Evolutionary conservation across 2,888 invertebrate genomes (phyloP), one percentile per base, ranked within the genome.

Genomic region (Meta bourneti): DNA sequence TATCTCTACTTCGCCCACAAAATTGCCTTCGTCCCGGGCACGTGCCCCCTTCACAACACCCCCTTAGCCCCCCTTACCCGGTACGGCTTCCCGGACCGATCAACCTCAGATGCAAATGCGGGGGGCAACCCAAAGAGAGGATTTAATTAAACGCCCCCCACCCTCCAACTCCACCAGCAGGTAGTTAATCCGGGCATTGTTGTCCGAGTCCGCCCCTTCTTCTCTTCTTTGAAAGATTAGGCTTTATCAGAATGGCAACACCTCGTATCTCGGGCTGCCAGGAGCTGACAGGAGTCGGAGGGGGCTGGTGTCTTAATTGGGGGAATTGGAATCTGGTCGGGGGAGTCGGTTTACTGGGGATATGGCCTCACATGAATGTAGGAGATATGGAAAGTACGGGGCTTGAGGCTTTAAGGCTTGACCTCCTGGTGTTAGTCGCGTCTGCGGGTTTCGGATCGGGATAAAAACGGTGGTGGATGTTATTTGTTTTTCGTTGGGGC

Each of bases 91-190:
- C 82, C 70, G 13, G 20, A 82, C 80, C 85, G 85, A 92, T 92
- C 91, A 92, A 89, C 84, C 88, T 89, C 91, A 92, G 91, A 92
- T 92, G 91, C 91, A 92, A 92, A 92, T 92, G 88, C 49, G 54
- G 69, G 75, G 71, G 89, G 84, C 34, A 4, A 34, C 34, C 34
- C 34, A 34, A 34, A 34, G 34, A 34, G 34, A 34, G 84, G 88
- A 84, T 88, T 92, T 89, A 92, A 89, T 92, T 89, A 92, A 92
- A 89, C 87, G 74, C 86, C 86, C 19, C 77, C 72, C 83, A 61
- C 91, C 20, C 87, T 13, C 90, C n/a, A 52, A 49, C 90, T 83
- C 54, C 84, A 70, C 84, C 85, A 83, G 88, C 84, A 84, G 88
- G 91, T 92, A 92, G 91, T 89, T 92, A 92, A 92, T 92, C 91